phyloP scores from a whole-genome alignment of 2,888 invertebrate species.

The Tetranychus truncatus region DNA sequence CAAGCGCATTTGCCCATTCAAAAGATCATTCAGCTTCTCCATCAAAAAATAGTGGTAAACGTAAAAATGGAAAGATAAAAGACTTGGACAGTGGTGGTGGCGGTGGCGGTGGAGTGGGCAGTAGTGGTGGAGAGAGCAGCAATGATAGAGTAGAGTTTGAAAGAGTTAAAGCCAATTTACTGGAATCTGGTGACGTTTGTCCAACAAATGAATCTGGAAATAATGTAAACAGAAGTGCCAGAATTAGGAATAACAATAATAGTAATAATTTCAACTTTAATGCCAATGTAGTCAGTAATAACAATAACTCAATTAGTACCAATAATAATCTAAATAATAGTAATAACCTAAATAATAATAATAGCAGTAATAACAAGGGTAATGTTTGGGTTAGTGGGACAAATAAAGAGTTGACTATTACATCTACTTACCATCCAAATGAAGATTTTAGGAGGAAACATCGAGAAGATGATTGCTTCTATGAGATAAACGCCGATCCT shows the following conservation, averaged over 20 bases:
- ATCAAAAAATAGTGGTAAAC: background rate
- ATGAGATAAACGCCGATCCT: conserved; percentile 49
- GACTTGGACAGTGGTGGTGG: background rate
- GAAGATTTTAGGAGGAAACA: background rate
- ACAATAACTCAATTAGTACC: background rate
- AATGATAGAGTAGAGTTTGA: background rate
- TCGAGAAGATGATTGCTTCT: conserved; percentile 40
- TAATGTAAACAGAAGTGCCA: background rate
- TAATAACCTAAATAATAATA: background rate
- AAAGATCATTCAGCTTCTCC: background rate
- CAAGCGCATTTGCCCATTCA: too few relatives aligned
- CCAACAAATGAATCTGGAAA: background rate
- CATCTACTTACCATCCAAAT: background rate
- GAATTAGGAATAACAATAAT: background rate
- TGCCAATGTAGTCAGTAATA: background rate
- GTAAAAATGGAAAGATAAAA: background rate
- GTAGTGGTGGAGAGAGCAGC: background rate
- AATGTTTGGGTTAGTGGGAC: background rate
- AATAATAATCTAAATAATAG: background rate
- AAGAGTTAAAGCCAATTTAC: background rate
- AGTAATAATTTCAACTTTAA: background rate
- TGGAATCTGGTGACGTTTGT: background rate
- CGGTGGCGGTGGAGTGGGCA: background rate
- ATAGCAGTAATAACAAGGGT: background rate
- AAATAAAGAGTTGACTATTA: too few relatives aligned